Base-by-base conservation (phyloP, 2,113 vertebrate species). In the Megalops atlanticus region DNA sequence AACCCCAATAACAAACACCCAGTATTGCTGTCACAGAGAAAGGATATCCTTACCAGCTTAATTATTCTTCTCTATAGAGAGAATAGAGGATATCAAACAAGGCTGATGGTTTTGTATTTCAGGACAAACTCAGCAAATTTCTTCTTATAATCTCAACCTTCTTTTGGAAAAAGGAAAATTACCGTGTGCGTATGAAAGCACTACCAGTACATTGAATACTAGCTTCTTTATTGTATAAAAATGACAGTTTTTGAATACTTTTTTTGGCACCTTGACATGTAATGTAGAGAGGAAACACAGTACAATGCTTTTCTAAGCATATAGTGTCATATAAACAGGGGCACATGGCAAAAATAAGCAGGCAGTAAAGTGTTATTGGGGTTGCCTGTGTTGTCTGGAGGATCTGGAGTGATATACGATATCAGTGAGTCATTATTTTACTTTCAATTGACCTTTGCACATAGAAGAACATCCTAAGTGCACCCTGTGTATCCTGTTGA, bases 381-480 rank as follows among this genome's bases (percentile, higher is more conserved):
- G 6, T n/a, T 24, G 40, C 0, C 39, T 12, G 2, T n/a, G 77
- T 18, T 31, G 49, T 24, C n/a, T n/a, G n/a, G n/a, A n/a, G 78
- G 77, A 64, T 64, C 69, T 79, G 52, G 71, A 81, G 76, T 81
- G 77, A 84, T 84, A 70, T 81, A 24, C 38, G 74, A 2, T 41
- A 43, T 38, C 72, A 69, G 33, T 54, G 24, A 81, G 72, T 78
- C 81, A 84, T 84, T 81, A 76, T 84, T 81, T 81, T 76, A 84
- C 52, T 84, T 84, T 79, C 76, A 81, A 81, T 79, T 81, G 76
- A 78, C 80, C 71, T 75, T 47, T 75, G 69, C 74, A 43, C 47
- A 40, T 38, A 41, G 33, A 77, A 64, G 40, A 31, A 49, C 27
- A 74, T 68, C 69, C 49, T 12, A 35, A 38, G n/a, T 16, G 27